A percentile compares a stretch with the other conserved stretches of the same genome.
Evolutionary conservation across 2,113 vertebrate genomes (phyloP).

Genomic region (Chloroceryle aenea): DNA sequence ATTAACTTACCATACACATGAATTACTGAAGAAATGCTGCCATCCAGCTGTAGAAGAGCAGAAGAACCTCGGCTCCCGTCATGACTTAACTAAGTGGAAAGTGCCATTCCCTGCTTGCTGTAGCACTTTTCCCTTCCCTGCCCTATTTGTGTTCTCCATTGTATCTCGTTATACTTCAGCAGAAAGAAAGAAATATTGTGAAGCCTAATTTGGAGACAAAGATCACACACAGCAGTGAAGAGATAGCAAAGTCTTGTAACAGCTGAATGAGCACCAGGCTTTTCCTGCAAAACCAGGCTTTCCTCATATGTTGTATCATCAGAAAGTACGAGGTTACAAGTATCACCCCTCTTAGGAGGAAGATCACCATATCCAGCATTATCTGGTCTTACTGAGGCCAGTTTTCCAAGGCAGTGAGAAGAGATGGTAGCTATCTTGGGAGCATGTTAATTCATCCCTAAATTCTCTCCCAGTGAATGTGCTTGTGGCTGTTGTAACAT

Average conservation of each 20-base stretch:
- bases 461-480: background rate
- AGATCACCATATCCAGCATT: background rate
- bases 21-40: conserved; percentile 48
- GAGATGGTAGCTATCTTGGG: background rate
- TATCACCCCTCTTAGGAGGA: background rate
- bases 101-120: background rate
- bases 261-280: accelerated
- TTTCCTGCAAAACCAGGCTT: background rate
- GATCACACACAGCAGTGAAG: background rate
- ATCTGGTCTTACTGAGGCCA: background rate
- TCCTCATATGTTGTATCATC: background rate
- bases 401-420: background rate
- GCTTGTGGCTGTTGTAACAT: background rate
- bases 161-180: background rate
- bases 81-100: background rate
- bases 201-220: background rate
- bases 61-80: background rate
- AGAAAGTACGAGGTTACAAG: background rate
- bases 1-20: background rate
- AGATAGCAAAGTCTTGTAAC: background rate
- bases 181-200: background rate
- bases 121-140: background rate
- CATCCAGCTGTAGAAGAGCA: conserved; percentile 35
- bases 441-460: background rate
- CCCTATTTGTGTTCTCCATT: background rate